Evolutionary conservation across 2,888 invertebrate genomes (phyloP), one percentile per base, ranked within the genome.

Genomic region (Zhengitettix transpicula): DNA sequence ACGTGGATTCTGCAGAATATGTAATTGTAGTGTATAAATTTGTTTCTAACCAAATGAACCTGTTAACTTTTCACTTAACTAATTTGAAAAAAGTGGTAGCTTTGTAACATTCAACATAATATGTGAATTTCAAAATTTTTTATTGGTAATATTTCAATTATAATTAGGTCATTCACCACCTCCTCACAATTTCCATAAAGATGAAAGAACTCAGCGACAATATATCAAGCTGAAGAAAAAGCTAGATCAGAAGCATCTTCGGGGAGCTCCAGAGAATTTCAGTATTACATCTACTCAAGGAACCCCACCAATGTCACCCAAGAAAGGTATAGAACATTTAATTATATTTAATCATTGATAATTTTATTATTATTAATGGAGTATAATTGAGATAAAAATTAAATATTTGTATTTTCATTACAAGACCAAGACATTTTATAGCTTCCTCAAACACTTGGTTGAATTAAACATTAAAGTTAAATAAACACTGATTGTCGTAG

Each of bases 171-270:
- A 82, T 73, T 84, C 84, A 65, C 79, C 80, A 61, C 80, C 80
- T 53, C 84, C 84, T 57, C 68, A 67, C 64, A 66, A 65, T 62
- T 84, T 79, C 72, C 85, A 83, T 69, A 86, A 88, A 71, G 87
- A 89, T 72, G 89, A 89, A 72, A 78, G 89, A 67, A 80, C 86
- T 52, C 87, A 87, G 70, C 76, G 86, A 64, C 87, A 87, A 72
- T 84, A 85, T 70, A 81, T 81, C 64, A 89, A 89, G 73, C 76
- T 89, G 67, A 81, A 84, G 71, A 82, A 83, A 68, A 88, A 88
- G 73, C 74, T 87, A 65, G 87, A 88, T 69, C 79, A 83, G 65
- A 83, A 84, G 71, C 80, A 81, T 64, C 65, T 64, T 58, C 60
- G 64, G 16, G 62, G 62, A 57, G 3, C 28, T 28, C 60, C 56